These are phyloP conservation scores for Calonectris borealis DNA, from an alignment of 2,113 vertebrate genomes.

Conservation along the genomic window DNA sequence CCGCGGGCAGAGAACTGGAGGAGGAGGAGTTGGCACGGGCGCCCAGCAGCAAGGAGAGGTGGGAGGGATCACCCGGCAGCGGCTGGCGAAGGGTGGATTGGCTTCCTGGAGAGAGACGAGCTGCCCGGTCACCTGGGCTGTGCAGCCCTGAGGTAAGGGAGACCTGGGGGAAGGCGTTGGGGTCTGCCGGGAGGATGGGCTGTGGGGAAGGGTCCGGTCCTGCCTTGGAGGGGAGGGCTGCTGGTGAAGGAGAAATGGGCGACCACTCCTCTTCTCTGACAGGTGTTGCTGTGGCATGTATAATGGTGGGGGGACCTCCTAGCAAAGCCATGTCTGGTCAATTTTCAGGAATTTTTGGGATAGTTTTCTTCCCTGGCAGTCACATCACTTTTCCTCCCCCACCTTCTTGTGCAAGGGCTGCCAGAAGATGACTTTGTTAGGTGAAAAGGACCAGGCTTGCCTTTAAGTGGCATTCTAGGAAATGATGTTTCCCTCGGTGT, in stretches of 20 bases:
- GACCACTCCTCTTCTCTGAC: background rate
- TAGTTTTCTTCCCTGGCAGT: background rate
- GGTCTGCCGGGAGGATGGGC: background rate
- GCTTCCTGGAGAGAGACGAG: background rate
- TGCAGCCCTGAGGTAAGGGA: background rate
- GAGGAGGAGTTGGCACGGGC: background rate
- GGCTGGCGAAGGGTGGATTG: background rate
- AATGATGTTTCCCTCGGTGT: background rate
- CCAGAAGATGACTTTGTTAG: background rate
- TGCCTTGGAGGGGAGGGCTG: background rate
- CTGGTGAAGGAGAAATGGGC: too few species aligned
- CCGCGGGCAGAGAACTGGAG: background rate
- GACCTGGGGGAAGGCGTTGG: too few species aligned
- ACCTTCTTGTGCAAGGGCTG: background rate
- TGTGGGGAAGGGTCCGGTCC: background rate
- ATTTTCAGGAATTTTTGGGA: background rate
- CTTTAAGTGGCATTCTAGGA: background rate
- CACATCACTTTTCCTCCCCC: background rate
- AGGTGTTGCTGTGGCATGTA: accelerated
- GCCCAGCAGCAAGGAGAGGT: background rate
- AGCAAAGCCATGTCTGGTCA: background rate
- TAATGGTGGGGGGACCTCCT: background rate
- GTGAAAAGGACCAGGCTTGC: background rate
- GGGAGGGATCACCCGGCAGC: accelerated
- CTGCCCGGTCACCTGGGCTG: background rate